phyloP scores from a whole-genome alignment of 2,797 vertebrate genomes.

The Channallabes apus region DNA sequence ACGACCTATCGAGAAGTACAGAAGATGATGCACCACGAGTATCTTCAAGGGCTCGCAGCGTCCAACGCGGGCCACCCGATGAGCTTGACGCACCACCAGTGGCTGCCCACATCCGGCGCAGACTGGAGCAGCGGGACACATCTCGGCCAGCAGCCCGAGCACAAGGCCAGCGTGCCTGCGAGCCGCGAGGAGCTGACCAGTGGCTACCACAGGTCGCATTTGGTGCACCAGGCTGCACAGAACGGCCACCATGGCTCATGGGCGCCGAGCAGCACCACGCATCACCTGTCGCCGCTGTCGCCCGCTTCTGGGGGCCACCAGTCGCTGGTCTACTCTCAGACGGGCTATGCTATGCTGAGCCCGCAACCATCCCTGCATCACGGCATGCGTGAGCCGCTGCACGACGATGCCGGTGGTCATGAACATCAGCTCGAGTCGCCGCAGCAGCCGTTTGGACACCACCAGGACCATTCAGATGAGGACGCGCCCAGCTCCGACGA shows the following conservation, averaged over 20 bases:
- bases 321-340: slow-evolving; percentile 92
- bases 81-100: slow-evolving; percentile 94
- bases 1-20: slow-evolving; percentile 97
- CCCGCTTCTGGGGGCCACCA: slow-evolving; percentile 85
- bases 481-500: slow-evolving; percentile 95
- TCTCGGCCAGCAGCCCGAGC: slow-evolving; percentile 82
- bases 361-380: slow-evolving; percentile 90
- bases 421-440: slow-evolving; percentile 89
- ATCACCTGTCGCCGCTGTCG: slow-evolving; percentile 92
- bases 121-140: slow-evolving; percentile 87
- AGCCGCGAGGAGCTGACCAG: slow-evolving; percentile 83
- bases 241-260: slow-evolving; percentile 84
- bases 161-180: slow-evolving; percentile 80
- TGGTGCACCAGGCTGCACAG: slow-evolving; percentile 90
- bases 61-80: slow-evolving; percentile 93
- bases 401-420: slow-evolving; percentile 81
- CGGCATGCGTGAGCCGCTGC: slow-evolving; percentile 88
- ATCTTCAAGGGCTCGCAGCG: slow-evolving; percentile 89
- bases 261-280: slow-evolving; percentile 83
- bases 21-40: slow-evolving; percentile 99
- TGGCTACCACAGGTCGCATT: slow-evolving; percentile 87
- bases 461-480: slow-evolving; percentile 90
- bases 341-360: slow-evolving; percentile 92
- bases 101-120: slow-evolving; percentile 89
- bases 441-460: slow-evolving; percentile 85